Conservation (phyloP, 2,113 vertebrate genomes). For the Cepphus grylle region DNA sequence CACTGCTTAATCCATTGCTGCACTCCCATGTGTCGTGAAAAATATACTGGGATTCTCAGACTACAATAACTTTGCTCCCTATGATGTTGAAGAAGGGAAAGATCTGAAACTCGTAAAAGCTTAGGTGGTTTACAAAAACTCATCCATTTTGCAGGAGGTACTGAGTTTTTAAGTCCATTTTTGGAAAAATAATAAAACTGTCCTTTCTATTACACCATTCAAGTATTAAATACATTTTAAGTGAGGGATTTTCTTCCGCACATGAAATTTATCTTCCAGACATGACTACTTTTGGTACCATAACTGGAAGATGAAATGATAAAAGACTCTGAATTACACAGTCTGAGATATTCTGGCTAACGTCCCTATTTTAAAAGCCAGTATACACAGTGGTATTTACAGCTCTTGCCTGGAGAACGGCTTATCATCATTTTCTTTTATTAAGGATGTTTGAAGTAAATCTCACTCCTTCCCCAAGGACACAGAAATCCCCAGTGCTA, state of each 20-base stretch:
- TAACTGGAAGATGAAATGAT: conserved; percentile 44
- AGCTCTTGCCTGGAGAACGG: conserved; percentile 23
- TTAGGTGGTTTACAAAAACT: neutral
- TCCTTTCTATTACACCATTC: neutral
- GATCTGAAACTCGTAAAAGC: neutral
- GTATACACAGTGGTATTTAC: conserved; percentile 34
- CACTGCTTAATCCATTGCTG: neutral
- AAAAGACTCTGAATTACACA: conserved; percentile 21
- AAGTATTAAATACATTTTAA: conserved; percentile 16
- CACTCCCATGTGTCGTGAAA: neutral
- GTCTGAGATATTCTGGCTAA: conserved; percentile 35
- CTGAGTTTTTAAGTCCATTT: conserved; percentile 3
- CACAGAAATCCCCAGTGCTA: neutral
- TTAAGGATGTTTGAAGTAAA: conserved; percentile 37
- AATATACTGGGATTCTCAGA: neutral
- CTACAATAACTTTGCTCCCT: neutral
- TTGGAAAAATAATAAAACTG: conserved; percentile 13
- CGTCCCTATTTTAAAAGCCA: conserved; percentile 31
- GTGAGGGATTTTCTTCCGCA: neutral
- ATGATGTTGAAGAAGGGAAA: neutral
- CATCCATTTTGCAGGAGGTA: neutral
- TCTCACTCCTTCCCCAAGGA: conserved; percentile 1
- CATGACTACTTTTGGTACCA: neutral
- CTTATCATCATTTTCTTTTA: conserved; percentile 28
- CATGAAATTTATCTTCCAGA: conserved; percentile 41